Base-by-base conservation (phyloP, 92 coral and sea anemone species). In the Parazoanthus atlanticus region DNA sequence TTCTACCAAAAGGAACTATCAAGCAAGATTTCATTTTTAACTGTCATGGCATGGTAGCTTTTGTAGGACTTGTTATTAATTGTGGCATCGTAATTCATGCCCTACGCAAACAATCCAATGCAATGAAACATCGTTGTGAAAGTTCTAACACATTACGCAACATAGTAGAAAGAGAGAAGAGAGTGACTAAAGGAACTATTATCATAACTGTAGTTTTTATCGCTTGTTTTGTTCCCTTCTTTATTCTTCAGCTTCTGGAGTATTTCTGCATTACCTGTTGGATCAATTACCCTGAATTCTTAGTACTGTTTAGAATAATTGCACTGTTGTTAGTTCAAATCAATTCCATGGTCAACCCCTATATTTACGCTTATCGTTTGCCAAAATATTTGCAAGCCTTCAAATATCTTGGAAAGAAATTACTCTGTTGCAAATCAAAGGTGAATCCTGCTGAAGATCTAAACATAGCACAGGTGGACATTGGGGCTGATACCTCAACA, bases 281-380 rank as follows among this genome's bases (percentile, higher is more conserved):
- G 78, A 10, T 74, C 0, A 29, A 74, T 12, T 13, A 6, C 10
- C 6, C 6, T 3, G 43, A 34, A 7, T 2, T 6, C 13, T 9
- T 74, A 3, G 3, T 13, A 74, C 2, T 31, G 0, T 74, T 30
- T 30, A 31, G 28, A 31, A 11, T 31, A 13, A 2, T 13, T 16
- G 78, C 78, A 13, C 19, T 34, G 21, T 13, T 34, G 23, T 15
- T 93, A n/a, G 85, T 91, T 65, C 91, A 85, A 32, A 31, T 93
- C 41, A 93, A 91, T 80, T 91, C 93, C 16, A 75, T 87, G 73
- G 38, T 89, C 8, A 91, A 91, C 58, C 93, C 93, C 3, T 84
- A 87, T 41, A 86, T 91, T 16, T 87, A 91, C 36, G 93, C 93
- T 16, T 88, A 85, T 73, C 80, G 85, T 21, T 76, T 91, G 33